A percentile compares a stretch with the other conserved stretches of the same genome.
Conservation (phyloP, 1,140 invertebrate genomes). For the Lucilia sericata region DNA sequence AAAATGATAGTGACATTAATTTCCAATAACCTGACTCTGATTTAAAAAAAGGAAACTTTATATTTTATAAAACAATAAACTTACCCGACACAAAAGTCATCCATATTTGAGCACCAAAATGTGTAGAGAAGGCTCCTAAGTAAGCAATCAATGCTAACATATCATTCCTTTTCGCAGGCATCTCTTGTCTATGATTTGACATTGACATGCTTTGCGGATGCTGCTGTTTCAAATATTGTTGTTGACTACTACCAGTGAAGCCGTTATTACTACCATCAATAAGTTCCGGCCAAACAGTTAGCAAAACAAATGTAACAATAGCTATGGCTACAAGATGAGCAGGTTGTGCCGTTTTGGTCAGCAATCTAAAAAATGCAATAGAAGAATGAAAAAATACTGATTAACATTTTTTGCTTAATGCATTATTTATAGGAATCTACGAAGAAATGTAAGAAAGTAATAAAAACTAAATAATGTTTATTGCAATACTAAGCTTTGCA, state of each 20-base stretch:
- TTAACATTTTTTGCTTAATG: no score
- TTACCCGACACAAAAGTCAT: slow-evolving; percentile 89
- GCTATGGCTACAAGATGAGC: slow-evolving; percentile 78
- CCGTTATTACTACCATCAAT: slow-evolving; percentile 52
- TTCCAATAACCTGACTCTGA: no score
- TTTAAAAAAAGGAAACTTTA: no score
- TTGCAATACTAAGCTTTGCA: background rate
- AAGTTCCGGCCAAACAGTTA: slow-evolving; percentile 71
- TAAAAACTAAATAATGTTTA: background rate
- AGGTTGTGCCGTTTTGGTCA: slow-evolving; percentile 79
- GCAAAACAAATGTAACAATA: slow-evolving; percentile 74
- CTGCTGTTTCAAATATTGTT: background rate
- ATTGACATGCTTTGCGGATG: slow-evolving; percentile 55
- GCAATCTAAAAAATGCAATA: slow-evolving; percentile 71
- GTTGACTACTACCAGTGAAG: no score
- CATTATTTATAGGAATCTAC: background rate
- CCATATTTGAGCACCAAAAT: slow-evolving; percentile 87
- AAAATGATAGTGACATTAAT: no score
- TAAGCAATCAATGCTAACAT: slow-evolving; percentile 74
- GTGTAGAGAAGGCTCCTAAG: slow-evolving; percentile 78
- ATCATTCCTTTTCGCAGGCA: slow-evolving; percentile 43
- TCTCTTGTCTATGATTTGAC: background rate
- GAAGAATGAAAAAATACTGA: no score
- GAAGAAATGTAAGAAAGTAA: background rate
- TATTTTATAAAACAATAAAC: background rate